phyloP scores from a whole-genome alignment of 2,797 vertebrate species.

The Sebastes itinus region DNA sequence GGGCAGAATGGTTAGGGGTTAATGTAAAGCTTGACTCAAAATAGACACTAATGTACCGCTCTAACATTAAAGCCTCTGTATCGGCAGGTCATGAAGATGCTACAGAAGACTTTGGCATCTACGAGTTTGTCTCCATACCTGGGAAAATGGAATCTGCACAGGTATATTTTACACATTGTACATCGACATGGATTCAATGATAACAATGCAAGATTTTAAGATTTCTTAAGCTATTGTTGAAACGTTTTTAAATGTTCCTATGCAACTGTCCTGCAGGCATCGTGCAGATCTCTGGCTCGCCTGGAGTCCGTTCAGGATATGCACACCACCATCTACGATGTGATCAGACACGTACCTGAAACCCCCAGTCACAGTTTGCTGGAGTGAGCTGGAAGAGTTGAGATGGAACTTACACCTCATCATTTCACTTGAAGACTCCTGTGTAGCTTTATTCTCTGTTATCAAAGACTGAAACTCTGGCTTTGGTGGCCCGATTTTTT shows the following conservation, averaged over 20 bases:
- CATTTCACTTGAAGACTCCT: conserved; percentile 40
- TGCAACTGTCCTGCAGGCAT: conserved; percentile 79
- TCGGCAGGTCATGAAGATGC: conserved; percentile 92
- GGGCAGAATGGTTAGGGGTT: accelerated
- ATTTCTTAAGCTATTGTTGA: background rate
- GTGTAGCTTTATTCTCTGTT: conserved; percentile 52
- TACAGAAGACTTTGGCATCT: conserved; percentile 95
- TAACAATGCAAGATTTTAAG: background rate
- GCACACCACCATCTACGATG: conserved; percentile 93
- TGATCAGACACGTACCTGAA: conserved; percentile 92
- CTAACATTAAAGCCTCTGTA: conserved; percentile 35
- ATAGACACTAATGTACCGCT: background rate
- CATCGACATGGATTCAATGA: background rate
- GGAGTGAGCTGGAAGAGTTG: conserved; percentile 65
- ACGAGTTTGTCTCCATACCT: conserved; percentile 94
- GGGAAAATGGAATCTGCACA: conserved; percentile 84
- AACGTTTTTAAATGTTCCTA: conserved; percentile 7
- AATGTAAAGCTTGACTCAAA: background rate
- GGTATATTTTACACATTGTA: conserved; percentile 72
- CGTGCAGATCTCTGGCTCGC: conserved; percentile 80
- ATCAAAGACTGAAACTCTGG: conserved; percentile 23
- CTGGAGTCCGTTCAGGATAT: conserved; percentile 83
- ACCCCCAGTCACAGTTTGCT: conserved; percentile 81
- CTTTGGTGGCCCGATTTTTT: conserved; percentile 52
- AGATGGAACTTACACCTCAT: conserved; percentile 4